Base-by-base conservation (phyloP, 2,888 invertebrate species). In the Fabriciana adippe region DNA sequence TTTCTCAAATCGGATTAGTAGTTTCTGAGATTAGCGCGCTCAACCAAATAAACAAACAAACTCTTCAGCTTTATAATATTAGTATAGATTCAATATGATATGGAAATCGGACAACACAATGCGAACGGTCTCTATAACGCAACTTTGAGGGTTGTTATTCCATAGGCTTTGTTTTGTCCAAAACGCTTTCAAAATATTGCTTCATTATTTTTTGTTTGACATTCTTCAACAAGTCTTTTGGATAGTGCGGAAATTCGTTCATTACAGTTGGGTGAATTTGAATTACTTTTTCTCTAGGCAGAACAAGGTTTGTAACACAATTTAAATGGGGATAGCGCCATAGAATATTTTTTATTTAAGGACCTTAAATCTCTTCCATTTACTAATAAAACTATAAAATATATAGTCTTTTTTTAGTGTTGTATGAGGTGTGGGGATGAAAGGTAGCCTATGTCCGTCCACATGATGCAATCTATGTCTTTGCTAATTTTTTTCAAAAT, bases 81-180 rank as follows among this genome's bases (percentile, higher is more conserved):
- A 13, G 53, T 55, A 59, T 31, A 16, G 59, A 54, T 59, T 59
- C 31, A 54, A 48, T 54, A 60, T 48, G 48, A n/a, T 60, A 35
- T 21, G 51, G 57, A 65, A 65, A 18, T 60, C 31, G 54, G 14
- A 18, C 11, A 18, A 18, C 13, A 67, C 57, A 69, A 67, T 66
- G 69, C 47, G 55, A 66, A 72, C 60, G 77, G 73, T 73, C 71
- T 69, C 73, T 73, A 75, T 74, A 74, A 81, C 73, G 74, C 70
- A 87, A 87, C 83, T 87, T 87, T 77, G 78, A 77, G 78, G 75
- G 78, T 77, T 80, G 84, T 87, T 88, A 86, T 87, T 83, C 78
- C 73, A 71, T 74, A 67, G 76, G 79, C 85, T 85, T 89, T 90
- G 89, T 90, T 87, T 88, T 79, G 79, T 75, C 78, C 80, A 78